Conservation (phyloP, 2,888 invertebrate genomes). For the Itoplectis maculator region DNA sequence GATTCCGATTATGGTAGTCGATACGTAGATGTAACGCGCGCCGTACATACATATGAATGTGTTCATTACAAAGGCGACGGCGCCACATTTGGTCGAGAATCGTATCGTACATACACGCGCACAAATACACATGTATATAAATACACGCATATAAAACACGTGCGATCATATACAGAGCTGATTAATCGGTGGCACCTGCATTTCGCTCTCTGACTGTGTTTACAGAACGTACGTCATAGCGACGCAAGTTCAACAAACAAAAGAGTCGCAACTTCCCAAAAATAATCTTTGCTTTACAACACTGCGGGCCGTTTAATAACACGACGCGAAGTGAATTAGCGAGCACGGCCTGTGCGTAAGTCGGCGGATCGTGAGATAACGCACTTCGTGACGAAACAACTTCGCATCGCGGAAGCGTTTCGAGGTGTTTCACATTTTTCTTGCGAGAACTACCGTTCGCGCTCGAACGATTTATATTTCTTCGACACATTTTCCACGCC, state of each 20-base stretch:
- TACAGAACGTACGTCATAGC: constrained; percentile 42
- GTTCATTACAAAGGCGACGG: neutral
- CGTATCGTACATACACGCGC: constrained; percentile 1
- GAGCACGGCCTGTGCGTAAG: constrained; percentile 16
- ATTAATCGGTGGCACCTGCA: constrained; percentile 48
- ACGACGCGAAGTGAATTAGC: constrained; percentile 23
- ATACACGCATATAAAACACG: constrained; percentile 1
- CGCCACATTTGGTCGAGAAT: neutral
- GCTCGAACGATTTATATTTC: constrained; percentile 22
- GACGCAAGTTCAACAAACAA: constrained; percentile 49
- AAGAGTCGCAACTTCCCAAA: constrained; percentile 33
- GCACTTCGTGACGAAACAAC: constrained; percentile 25
- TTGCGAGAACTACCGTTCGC: constrained; percentile 3
- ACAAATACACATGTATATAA: no score
- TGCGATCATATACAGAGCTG: constrained; percentile 13
- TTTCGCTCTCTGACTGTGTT: neutral
- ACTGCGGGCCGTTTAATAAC: constrained; percentile 47
- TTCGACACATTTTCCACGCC: constrained; percentile 2
- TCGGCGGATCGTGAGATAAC: constrained; percentile 27
- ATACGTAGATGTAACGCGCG: neutral
- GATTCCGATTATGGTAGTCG: constrained; percentile 19
- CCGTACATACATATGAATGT: neutral
- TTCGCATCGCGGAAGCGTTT: constrained; percentile 42
- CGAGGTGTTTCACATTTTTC: constrained; percentile 26
- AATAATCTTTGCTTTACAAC: constrained; percentile 41